A percentile compares a stretch with the other conserved stretches of the same genome.
Evolutionary conservation across 2,888 invertebrate genomes (phyloP).

Genomic region (Melanophora roralis): DNA sequence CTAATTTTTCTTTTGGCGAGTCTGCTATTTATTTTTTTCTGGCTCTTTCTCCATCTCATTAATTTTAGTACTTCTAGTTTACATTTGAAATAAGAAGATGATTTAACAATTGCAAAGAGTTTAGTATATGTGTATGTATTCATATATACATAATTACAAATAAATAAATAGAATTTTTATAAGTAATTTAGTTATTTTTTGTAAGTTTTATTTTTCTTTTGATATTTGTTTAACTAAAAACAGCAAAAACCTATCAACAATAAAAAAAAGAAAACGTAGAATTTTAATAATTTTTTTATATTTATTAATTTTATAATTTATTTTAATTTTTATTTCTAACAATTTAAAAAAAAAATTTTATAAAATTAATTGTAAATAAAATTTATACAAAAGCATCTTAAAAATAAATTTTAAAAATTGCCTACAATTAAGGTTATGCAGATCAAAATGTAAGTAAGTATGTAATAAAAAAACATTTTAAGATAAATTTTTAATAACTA

Average conservation of each 20-base stretch:
- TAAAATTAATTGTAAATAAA: slow-evolving; percentile 45
- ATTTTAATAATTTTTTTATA: slow-evolving; percentile 29
- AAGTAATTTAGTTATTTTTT: neutral
- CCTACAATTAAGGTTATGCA: neutral
- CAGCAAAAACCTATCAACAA: slow-evolving; percentile 24
- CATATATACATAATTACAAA: slow-evolving; percentile 43
- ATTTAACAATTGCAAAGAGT: neutral
- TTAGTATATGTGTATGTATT: slow-evolving; percentile 27
- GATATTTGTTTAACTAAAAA: neutral
- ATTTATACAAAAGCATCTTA: slow-evolving; percentile 2
- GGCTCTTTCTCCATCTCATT: slow-evolving; percentile 37
- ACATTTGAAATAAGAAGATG: slow-evolving; percentile 6
- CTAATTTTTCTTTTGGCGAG: slow-evolving; percentile 3
- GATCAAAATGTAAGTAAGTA: neutral
- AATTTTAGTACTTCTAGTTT: slow-evolving; percentile 16
- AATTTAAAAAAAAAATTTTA: slow-evolving; percentile 6
- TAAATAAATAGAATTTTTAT: neutral
- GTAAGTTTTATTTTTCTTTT: slow-evolving; percentile 20
- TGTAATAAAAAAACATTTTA: too few relatives aligned
- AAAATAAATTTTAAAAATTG: neutral
- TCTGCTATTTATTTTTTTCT: neutral
- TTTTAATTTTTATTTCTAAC: slow-evolving; percentile 44
- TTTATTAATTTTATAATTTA: slow-evolving; percentile 58
- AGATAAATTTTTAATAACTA: too few relatives aligned
- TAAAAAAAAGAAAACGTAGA: neutral